Percentiles rank a stretch among this genome's conserved stretches.
phyloP scores from a whole-genome alignment of 2,797 vertebrate species.

The Hirundo rustica region DNA sequence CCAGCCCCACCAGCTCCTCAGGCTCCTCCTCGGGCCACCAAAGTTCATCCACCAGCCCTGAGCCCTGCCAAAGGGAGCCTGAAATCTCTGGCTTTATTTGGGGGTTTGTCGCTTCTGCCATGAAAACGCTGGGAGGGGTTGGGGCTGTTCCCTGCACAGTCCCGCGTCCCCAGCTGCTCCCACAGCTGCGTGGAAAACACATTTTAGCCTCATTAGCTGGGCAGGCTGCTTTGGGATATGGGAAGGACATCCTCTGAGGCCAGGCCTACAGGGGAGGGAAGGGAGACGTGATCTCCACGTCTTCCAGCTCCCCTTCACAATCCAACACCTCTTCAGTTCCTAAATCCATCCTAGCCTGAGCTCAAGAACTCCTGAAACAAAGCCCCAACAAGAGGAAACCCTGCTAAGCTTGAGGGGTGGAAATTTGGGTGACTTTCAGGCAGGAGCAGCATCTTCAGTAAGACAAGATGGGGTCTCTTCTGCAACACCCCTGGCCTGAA shows the following conservation, averaged over 20 bases:
- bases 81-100: neutral
- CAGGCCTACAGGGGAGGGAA: neutral
- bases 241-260: neutral
- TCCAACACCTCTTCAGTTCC: neutral
- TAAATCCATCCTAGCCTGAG: neutral
- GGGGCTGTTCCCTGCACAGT: neutral
- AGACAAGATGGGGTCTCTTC: neutral
- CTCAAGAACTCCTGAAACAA: neutral
- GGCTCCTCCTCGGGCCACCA: neutral
- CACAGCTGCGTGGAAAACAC: neutral
- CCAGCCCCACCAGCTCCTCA: neutral
- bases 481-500: neutral
- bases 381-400: rapidly evolving
- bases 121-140: rapidly evolving
- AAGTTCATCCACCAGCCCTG: neutral
- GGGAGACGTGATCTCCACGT: rapidly evolving
- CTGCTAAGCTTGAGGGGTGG: neutral
- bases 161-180: rapidly evolving
- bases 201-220: neutral
- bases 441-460: neutral
- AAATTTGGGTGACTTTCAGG: neutral
- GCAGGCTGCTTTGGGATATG: neutral
- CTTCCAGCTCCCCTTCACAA: neutral
- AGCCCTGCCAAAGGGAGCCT: neutral
- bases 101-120: neutral